Conservation (phyloP, 2,888 invertebrate species). For the Polymixis flavicincta region DNA sequence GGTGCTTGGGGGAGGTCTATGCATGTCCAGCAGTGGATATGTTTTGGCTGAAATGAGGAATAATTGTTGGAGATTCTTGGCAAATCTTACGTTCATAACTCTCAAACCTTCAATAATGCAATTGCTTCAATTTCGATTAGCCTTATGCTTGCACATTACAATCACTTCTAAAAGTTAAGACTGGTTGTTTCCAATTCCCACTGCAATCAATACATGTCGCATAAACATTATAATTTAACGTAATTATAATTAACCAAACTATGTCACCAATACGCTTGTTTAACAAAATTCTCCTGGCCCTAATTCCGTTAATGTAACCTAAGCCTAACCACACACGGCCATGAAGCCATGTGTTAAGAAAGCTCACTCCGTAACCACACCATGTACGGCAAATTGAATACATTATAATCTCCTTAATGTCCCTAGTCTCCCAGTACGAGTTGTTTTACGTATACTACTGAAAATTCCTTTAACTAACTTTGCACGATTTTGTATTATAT, state of each 20-base stretch:
- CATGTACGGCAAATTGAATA: slow-evolving; percentile 62
- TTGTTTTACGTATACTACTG: slow-evolving; percentile 39
- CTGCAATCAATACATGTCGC: neutral
- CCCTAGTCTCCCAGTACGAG: slow-evolving; percentile 21
- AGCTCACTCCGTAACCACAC: slow-evolving; percentile 34
- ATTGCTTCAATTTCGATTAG: neutral
- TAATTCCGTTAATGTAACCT: slow-evolving; percentile 32
- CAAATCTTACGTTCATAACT: neutral
- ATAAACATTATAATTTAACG: neutral
- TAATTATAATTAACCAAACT: neutral
- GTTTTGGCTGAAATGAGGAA: too few relatives aligned
- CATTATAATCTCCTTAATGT: slow-evolving; percentile 56
- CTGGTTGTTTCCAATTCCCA: neutral
- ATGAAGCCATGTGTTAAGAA: slow-evolving; percentile 49
- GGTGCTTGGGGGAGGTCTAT: too few relatives aligned
- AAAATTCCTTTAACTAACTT: slow-evolving; percentile 27
- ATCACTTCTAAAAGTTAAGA: too few relatives aligned
- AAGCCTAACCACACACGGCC: slow-evolving; percentile 26
- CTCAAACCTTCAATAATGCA: neutral
- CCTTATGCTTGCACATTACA: neutral
- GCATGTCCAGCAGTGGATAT: too few relatives aligned
- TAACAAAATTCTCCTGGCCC: slow-evolving; percentile 3
- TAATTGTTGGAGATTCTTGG: neutral
- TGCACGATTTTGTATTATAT: slow-evolving; percentile 38
- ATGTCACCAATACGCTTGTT: neutral